phyloP scores from a whole-genome alignment of 2,888 invertebrate species.

The Minunthozetes semirufus region DNA sequence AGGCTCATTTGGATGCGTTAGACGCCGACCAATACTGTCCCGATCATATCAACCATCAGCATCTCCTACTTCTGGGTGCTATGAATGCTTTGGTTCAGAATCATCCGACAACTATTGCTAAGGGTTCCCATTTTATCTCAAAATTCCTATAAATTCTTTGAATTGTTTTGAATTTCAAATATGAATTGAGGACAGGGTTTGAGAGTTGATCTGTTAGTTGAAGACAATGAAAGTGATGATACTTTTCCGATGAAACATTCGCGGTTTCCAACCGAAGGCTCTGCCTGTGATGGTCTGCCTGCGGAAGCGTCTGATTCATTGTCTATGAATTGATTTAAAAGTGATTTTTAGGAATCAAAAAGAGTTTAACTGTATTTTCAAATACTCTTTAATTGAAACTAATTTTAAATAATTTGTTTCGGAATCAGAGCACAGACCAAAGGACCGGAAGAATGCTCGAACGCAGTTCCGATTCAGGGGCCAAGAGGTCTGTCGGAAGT shows the following conservation, averaged over 20 bases:
- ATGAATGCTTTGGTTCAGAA: slow-evolving; percentile 34
- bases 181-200: too few species aligned
- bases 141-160: neutral
- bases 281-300: slow-evolving; percentile 29
- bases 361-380: too few species aligned
- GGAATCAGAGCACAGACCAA: slow-evolving; percentile 1
- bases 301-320: slow-evolving; percentile 34
- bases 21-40: slow-evolving; percentile 35
- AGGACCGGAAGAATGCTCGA: slow-evolving; percentile 15
- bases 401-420: neutral
- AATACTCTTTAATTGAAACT: neutral
- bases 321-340: neutral
- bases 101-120: slow-evolving; percentile 25
- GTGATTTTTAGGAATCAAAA: too few species aligned
- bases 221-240: slow-evolving; percentile 28
- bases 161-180: too few species aligned
- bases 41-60: slow-evolving; percentile 35
- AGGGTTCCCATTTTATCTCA: neutral
- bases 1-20: slow-evolving; percentile 31
- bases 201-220: neutral
- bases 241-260: slow-evolving; percentile 30
- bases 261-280: slow-evolving; percentile 36
- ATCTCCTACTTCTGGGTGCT: slow-evolving; percentile 32
- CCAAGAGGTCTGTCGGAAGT: slow-evolving; percentile 32
- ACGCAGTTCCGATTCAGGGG: slow-evolving; percentile 33